Percentiles rank a stretch among this genome's conserved stretches.
phyloP scores from a whole-genome alignment of 2,113 vertebrate genomes.

The Actenoides lindsayi region DNA sequence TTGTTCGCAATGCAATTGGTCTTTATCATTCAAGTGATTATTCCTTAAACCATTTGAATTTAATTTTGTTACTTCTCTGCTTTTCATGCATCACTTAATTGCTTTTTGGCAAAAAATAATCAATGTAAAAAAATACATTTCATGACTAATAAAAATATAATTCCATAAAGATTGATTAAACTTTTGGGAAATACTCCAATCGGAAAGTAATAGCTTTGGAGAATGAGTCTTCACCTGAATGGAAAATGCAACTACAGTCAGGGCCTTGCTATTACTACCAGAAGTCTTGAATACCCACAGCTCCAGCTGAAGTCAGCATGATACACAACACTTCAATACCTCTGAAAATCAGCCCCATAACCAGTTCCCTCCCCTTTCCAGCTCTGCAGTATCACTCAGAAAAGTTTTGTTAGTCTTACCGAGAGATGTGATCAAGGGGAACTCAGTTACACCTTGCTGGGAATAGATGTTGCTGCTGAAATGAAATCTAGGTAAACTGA shows the following conservation, averaged over 20 bases:
- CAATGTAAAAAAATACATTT: slow-evolving; percentile 18
- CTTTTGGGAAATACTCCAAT: neutral
- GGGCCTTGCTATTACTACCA: neutral
- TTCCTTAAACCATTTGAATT: slow-evolving; percentile 8
- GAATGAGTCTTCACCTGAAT: neutral
- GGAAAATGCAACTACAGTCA: neutral
- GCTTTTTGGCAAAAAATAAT: slow-evolving; percentile 36
- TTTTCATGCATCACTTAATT: slow-evolving; percentile 34
- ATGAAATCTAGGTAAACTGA: neutral
- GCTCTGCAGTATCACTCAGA: neutral
- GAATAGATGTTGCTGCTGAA: neutral
- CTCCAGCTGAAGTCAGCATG: neutral
- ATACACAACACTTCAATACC: neutral
- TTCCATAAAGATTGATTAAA: neutral
- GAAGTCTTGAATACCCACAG: neutral
- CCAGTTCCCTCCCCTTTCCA: neutral
- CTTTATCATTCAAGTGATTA: slow-evolving; percentile 37
- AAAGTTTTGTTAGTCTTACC: neutral
- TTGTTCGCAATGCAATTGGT: slow-evolving; percentile 16
- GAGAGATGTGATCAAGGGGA: neutral
- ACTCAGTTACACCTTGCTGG: neutral
- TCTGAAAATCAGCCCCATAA: neutral
- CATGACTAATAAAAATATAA: neutral
- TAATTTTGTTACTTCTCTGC: slow-evolving; percentile 47
- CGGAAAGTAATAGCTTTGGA: neutral